Conservation (phyloP, 2,797 vertebrate species). For the Trachops cirrhosus region DNA sequence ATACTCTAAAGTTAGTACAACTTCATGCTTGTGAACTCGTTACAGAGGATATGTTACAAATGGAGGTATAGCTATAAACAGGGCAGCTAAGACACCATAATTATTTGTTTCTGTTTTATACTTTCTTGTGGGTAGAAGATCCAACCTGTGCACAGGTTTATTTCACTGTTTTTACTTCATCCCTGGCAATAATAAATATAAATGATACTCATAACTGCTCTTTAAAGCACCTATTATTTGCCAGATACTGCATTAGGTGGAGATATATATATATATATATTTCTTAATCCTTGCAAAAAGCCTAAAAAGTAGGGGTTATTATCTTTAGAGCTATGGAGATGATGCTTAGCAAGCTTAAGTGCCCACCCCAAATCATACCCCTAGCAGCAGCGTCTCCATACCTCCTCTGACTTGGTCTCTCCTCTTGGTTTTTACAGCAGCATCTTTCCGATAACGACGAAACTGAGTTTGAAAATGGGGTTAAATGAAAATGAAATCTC, state of each 20-base stretch:
- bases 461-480: not conserved
- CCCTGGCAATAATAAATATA: not conserved
- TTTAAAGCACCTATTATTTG: not conserved
- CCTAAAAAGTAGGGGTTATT: not conserved
- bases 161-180: not conserved
- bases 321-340: not conserved
- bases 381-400: not conserved
- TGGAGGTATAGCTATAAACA: not conserved
- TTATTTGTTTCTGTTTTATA: not conserved
- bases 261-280: too few species aligned
- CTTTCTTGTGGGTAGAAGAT: not conserved
- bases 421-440: not conserved
- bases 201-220: not conserved
- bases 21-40: not conserved
- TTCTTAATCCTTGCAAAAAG: not conserved
- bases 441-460: not conserved
- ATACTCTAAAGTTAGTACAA: not conserved
- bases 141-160: not conserved
- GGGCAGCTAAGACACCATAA: not conserved
- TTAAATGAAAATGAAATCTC: not conserved
- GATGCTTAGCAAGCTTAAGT: not conserved
- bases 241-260: not conserved
- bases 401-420: not conserved
- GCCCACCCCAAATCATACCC: not conserved
- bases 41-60: not conserved